Conservation (phyloP, 2,888 invertebrate genomes). For the Amphipoea oculea region DNA sequence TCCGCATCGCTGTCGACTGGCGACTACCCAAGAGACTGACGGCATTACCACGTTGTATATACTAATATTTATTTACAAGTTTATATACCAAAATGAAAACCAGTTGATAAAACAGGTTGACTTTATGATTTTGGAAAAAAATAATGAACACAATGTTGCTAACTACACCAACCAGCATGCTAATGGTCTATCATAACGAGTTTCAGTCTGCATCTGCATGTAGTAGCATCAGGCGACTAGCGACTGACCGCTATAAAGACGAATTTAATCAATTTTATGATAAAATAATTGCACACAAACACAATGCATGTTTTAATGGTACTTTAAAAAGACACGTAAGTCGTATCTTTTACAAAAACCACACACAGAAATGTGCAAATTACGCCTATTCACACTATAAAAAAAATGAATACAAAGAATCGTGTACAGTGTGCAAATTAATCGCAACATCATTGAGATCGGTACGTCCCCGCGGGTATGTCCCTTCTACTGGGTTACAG, state of each 20-base stretch:
- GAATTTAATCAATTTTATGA: slow-evolving; percentile 1
- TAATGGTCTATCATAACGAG: slow-evolving; percentile 11
- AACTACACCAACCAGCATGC: slow-evolving; percentile 4
- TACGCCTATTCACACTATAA: slow-evolving; percentile 20
- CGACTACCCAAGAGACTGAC: too few species aligned
- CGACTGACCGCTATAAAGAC: background rate
- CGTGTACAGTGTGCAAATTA: slow-evolving; percentile 42
- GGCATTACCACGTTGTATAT: background rate
- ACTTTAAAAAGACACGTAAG: background rate
- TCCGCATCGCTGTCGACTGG: too few species aligned
- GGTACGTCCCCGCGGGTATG: slow-evolving; percentile 66
- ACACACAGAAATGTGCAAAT: slow-evolving; percentile 7
- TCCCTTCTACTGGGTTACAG: slow-evolving; percentile 43
- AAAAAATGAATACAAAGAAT: slow-evolving; percentile 42
- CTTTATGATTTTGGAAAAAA: slow-evolving; percentile 39
- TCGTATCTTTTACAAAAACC: background rate
- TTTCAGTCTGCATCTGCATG: slow-evolving; percentile 14
- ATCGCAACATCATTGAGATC: slow-evolving; percentile 49
- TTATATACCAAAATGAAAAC: slow-evolving; percentile 34
- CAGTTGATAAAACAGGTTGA: slow-evolving; percentile 37
- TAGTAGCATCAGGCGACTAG: slow-evolving; percentile 1
- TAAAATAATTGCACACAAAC: slow-evolving; percentile 6
- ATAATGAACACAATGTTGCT: slow-evolving; percentile 28
- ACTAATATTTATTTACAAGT: slow-evolving; percentile 30
- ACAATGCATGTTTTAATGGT: slow-evolving; percentile 14